Evolutionary conservation across 2,797 vertebrate genomes (phyloP), one percentile per base, ranked within the genome.

Genomic region (Sebastolobus alascanus): DNA sequence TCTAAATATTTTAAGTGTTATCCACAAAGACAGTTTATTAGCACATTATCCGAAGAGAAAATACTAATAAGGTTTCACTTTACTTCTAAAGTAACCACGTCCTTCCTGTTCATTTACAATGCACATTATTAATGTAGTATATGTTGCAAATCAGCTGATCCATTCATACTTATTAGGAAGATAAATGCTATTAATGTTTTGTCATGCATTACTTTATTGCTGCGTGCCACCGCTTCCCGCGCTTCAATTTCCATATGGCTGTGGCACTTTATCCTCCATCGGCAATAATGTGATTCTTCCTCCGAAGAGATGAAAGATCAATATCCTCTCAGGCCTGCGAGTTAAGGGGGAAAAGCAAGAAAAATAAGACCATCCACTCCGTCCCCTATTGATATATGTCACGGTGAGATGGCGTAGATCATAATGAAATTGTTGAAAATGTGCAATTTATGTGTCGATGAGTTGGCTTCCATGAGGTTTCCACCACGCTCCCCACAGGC

Each of bases 381-480:
- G 90, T 91, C 84, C 43, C 87, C 89, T 65, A 77, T 84, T 94
- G 91, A 95, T 93, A 84, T 93, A 94, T 93, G 90, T 91, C 87
- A 87, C 76, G 43, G 85, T 82, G 84, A 89, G 89, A 93, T 83
- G 91, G 87, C 71, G 78, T 83, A 71, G 89, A 91, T 94, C 93
- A 95, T 93, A 93, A 94, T 95, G 94, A 94, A 94, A 94, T 94
- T 87, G 92, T 93, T 90, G 91, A 92, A 94, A 94, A 94, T 88
- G 89, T 90, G 92, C 90, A 93, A 95, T 95, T 94, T 94, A 95
- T 94, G 91, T 92, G 92, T 91, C 89, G 69, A 87, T 90, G 92
- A 93, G 91, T 94, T 91, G 86, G 91, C 90, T 88, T 87, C 89
- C 65, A 84, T 61, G 77, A 87, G 87, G 81, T 84, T 86, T 93